Evolutionary conservation across 2,888 invertebrate species (phyloP).

Genomic region (Ischnus inquisitorius): DNA sequence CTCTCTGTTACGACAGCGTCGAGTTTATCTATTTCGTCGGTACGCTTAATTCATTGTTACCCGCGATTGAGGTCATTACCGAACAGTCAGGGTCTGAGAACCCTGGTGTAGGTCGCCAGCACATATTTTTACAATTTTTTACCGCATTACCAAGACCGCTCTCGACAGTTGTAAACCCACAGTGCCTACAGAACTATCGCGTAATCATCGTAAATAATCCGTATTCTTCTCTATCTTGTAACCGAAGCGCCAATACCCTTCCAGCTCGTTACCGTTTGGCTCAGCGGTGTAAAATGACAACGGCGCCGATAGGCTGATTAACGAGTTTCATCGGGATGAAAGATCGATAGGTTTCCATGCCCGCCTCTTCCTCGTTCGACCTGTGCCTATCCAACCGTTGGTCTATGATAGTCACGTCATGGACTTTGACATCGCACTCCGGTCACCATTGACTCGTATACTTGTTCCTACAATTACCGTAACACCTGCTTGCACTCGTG

Average conservation of each 20-base stretch:
- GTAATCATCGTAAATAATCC: neutral
- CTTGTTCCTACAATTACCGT: slow-evolving; percentile 7
- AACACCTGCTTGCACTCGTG: neutral
- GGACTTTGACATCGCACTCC: neutral
- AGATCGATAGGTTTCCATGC: slow-evolving; percentile 5
- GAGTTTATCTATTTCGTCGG: slow-evolving; percentile 16
- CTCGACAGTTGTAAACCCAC: neutral
- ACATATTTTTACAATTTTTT: slow-evolving; percentile 35
- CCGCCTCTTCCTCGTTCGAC: neutral
- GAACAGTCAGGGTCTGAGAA: slow-evolving; percentile 76
- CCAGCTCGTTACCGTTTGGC: neutral
- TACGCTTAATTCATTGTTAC: slow-evolving; percentile 51
- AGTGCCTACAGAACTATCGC: slow-evolving; percentile 1
- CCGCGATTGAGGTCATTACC: slow-evolving; percentile 77
- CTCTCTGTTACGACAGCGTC: neutral
- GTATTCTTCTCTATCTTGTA: neutral
- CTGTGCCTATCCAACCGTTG: neutral
- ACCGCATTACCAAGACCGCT: neutral
- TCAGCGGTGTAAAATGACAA: neutral
- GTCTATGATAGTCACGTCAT: neutral
- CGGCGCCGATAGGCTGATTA: neutral
- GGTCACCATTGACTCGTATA: neutral
- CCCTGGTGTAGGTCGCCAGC: slow-evolving; percentile 40
- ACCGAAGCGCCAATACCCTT: neutral
- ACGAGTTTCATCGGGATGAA: slow-evolving; percentile 38